Base-by-base conservation (phyloP, 2,888 invertebrate genomes). In the Eumerus sabulonum region DNA sequence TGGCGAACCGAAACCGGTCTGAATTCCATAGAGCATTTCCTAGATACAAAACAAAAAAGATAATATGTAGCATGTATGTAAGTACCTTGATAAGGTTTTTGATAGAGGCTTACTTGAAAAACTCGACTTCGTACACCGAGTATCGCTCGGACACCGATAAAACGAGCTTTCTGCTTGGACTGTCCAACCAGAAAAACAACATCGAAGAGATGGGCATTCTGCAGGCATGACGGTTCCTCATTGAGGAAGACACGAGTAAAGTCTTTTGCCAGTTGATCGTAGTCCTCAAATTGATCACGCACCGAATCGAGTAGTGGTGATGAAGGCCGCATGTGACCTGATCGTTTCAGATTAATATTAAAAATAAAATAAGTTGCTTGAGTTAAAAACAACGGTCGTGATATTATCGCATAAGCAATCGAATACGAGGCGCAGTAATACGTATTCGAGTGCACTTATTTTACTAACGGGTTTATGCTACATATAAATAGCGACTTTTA, bases 1-100 rank as follows among this genome's bases (percentile, higher is more conserved):
- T 0, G 97, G 96, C 51, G 96, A 96, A 2, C 97, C 97, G 86
- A 97, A 96, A 59, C 97, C 97, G 0, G 96, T 95, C 87, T 96
- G 96, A 85, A 97, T 97, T 68, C 97, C 97, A 87, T 97, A 97
- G 56, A 97, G 90, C 96, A 97, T 97, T 90, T 97, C 97, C 91
- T 97, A 87, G 94, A 95, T n/a, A 13, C 50, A 9, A 9, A 16
- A 36, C 7, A 0, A 1, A 1, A 27, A 27, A 27, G 7, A 27
- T 27, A 7, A 27, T 7, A 27, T 27, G 27, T 7, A 27, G 3
- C 27, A n/a, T n/a, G n/a, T n/a, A n/a, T 7, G 27, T 14, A n/a
- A 9, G 2, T 40, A 40, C 27, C 13, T 53, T 40, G 9, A 84
- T 95, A 93, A 88, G n/a, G n/a, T n/a, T n/a, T n/a, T n/a, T n/a